Base-by-base conservation (phyloP, 2,113 vertebrate species). In the Nycticorax nycticorax region DNA sequence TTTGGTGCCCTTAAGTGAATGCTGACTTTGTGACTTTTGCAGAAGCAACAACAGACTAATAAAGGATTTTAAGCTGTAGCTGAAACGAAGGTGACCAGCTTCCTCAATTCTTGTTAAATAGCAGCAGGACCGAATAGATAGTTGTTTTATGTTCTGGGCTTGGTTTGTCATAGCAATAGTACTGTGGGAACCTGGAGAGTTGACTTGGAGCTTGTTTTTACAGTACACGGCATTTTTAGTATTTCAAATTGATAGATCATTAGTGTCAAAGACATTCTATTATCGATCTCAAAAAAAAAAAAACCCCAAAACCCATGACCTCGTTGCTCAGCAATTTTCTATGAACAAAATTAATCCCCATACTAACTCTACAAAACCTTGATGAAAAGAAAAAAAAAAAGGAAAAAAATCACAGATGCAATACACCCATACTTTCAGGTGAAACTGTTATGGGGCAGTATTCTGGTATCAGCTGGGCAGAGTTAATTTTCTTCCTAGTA, bases 261-360 rank as follows among this genome's bases (percentile, higher is more conserved):
- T 52, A 92, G 60, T 32, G 24, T 17, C 63, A 52, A 6, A 19
- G 9, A 53, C 52, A 37, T 56, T 68, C 39, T 57, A 64, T 13
- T 50, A 67, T 20, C 81, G 14, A 77, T 14, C 17, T 27, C 0
- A 14, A 89, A 75, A 57, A 60, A 45, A 35, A 18, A 57, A 60
- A 45, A 35, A 18, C 41, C 41, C 41, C 41, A 41, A n/a, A 19
- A 0, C 11, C 33, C 28, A 53, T 1, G 0, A 47, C 6, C 7
- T 30, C 26, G 30, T 28, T 69, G 75, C 75, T 83, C 43, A 76
- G 74, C 48, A 74, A 16, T 80, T 72, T 66, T 52, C 53, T 48
- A 15, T 16, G 27, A 26, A 48, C 26, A 33, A 79, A 68, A 60
- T 17, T 0, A 27, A 72, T 55, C 32, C n/a, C 33, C 48, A 19